Base-by-base conservation (phyloP, 2,113 vertebrate genomes). In the Saccopteryx leptura region DNA sequence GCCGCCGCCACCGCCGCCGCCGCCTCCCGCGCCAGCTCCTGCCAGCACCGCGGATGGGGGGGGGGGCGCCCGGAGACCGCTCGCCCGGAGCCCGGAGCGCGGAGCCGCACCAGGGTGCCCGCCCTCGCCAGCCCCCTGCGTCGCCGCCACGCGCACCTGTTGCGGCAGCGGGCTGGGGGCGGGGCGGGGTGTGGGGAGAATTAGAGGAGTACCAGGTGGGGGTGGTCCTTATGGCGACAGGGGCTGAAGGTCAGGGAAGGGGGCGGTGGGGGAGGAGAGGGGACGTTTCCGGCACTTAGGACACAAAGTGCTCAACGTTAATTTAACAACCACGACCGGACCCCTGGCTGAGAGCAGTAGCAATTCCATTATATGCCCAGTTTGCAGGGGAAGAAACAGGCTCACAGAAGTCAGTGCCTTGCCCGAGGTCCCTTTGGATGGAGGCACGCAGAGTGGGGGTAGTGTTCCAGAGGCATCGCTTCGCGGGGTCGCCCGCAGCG, bases 181-280 rank as follows among this genome's bases (percentile, higher is more conserved):
- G 26, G 56, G 71, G 52, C 4, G 69, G 52, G 7, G 7, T 3
- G 48, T 31, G 1, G 7, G 50, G 52, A 8, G 33, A 8, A 7
- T 3, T 19, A 17, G 66, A 23, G 58, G 11, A 23, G 17, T 21
- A 12, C 4, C 17, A 6, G 65, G 58, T 0, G 4, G 17, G 14
- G 15, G 56, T 52, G 2, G 31, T 14, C 5, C 66, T 18, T 58
- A 6, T 1, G 52, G 33, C 46, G 81, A 31, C 88, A 0, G 14
- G 9, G 33, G 48, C 87, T 85, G 88, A 91, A 96, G 82, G 91
- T 75, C 91, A 88, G 82, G 61, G 75, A 9, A 52, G 50, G 39
- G 72, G 61, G 10, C 31, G 0, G 83, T n/a, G 54, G 82, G 33
- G 14, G 46, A 2, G 3, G 33, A 11, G 46, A 2, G 3, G 65